phyloP scores from a whole-genome alignment of 2,888 invertebrate species.

The Electrophaes corylata region DNA sequence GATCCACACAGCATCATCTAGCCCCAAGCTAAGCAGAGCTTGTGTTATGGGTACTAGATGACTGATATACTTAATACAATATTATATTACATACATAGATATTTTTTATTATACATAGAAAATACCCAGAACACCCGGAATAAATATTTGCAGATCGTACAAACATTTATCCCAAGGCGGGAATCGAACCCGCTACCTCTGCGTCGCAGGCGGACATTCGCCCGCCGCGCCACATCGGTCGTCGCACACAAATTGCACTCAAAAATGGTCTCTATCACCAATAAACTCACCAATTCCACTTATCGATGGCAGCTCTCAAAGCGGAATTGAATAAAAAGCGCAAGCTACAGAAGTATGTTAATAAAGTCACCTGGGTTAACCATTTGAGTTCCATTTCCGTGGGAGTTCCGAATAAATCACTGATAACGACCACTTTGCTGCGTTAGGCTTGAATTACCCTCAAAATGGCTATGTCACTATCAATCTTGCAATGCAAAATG shows the following conservation, averaged over 20 bases:
- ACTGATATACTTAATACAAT: no score
- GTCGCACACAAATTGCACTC: not conserved
- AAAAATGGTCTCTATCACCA: constrained; percentile 17
- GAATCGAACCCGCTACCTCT: no score
- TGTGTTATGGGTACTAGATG: no score
- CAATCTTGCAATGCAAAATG: constrained; percentile 1
- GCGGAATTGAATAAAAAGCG: constrained; percentile 25
- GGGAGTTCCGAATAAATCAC: constrained; percentile 28
- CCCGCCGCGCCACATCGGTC: no score
- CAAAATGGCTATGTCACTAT: constrained; percentile 16
- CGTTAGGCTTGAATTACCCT: constrained; percentile 25
- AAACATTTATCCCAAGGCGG: no score
- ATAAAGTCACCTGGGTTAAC: constrained; percentile 25
- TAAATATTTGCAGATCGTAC: no score
- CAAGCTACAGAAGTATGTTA: constrained; percentile 28
- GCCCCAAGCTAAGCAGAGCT: no score
- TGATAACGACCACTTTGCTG: constrained; percentile 29
- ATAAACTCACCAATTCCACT: constrained; percentile 14
- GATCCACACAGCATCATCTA: no score
- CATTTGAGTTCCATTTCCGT: constrained; percentile 17
- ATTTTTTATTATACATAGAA: no score
- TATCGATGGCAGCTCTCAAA: constrained; percentile 12
- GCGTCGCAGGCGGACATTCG: no score
- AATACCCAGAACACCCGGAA: no score
- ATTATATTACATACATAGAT: no score